Evolutionary conservation across 2,113 vertebrate species (phyloP), one percentile per base, ranked within the genome.

Genomic region (Pomatorhinus ruficollis): DNA sequence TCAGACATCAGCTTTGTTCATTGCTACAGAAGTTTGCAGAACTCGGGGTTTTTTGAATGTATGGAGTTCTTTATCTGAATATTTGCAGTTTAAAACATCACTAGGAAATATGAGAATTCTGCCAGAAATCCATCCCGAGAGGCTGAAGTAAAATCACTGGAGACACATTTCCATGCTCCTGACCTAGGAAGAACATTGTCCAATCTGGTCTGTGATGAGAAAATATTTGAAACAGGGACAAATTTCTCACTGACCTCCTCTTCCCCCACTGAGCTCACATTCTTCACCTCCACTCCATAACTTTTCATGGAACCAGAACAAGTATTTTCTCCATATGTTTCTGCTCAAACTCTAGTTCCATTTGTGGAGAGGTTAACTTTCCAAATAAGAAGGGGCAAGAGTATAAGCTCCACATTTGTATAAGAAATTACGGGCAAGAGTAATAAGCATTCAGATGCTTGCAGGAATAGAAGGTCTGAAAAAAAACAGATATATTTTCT

Each of bases 151-250:
- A 80, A 70, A 89, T 77, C 89, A 59, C 47, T 53, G 59, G 94
- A 94, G 78, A 80, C 42, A 59, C 16, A 69, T 77, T 90, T 86
- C 75, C 66, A 16, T 70, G 50, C 83, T 89, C 42, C 60, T 86
- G 64, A 89, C 54, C 72, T 70, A 22, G 52, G 72, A 81, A 90
- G 76, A 81, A 44, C 5, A 0, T 92, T 95, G 33, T 61, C 59
- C 60, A 89, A 59, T 90, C 47, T 74, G 66, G 21, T 54, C 42
- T 59, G 24, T 78, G 83, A 87, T 63, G 44, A 49, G 64, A 90
- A 90, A 96, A 95, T 86, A 92, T 40, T 95, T 97, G 83, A 92
- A 95, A 92, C 23, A 19, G 83, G 60, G 68, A 96, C 92, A 96
- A 95, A 93, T 96, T 95, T 89, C 72, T 90, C 64, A 87, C 22